Evolutionary conservation across 2,888 invertebrate genomes (phyloP).

Genomic region (Diaprepes abbreviatus): DNA sequence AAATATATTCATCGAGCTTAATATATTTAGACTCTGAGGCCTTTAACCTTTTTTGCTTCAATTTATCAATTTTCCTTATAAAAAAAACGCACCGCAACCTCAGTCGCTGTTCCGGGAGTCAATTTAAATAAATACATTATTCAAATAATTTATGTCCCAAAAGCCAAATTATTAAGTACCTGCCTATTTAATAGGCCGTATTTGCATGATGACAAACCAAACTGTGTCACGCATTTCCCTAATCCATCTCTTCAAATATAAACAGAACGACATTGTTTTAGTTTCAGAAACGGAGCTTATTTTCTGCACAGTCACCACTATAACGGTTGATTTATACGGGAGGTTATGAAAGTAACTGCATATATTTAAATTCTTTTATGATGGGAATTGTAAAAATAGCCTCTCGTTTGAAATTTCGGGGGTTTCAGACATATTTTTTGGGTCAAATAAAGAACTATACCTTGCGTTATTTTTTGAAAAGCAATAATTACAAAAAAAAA

Average conservation of each 20-base stretch:
- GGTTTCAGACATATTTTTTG: too few species aligned
- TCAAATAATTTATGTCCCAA: conserved; percentile 27
- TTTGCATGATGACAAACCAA: conserved; percentile 40
- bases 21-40: too few species aligned
- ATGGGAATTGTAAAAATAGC: too few species aligned
- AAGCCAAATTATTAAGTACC: conserved; percentile 35
- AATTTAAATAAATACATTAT: conserved; percentile 34
- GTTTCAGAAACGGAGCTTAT: background rate
- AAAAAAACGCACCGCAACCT: background rate
- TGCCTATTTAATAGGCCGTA: conserved; percentile 21
- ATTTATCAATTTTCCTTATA: conserved; percentile 10
- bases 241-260: conserved; percentile 39
- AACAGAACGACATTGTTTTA: conserved; percentile 34
- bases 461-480: too few species aligned
- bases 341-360: too few species aligned
- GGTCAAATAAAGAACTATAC: too few species aligned
- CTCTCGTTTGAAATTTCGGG: too few species aligned
- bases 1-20: too few species aligned
- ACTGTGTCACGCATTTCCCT: conserved; percentile 38
- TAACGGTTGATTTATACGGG: background rate
- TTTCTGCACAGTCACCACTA: conserved; percentile 2
- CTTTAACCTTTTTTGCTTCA: background rate
- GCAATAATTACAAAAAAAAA: too few species aligned
- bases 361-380: too few species aligned
- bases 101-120: background rate